Evolutionary conservation across 1,140 invertebrate genomes (phyloP), one percentile per base, ranked within the genome.

Genomic region (Belonocnema kinseyi): DNA sequence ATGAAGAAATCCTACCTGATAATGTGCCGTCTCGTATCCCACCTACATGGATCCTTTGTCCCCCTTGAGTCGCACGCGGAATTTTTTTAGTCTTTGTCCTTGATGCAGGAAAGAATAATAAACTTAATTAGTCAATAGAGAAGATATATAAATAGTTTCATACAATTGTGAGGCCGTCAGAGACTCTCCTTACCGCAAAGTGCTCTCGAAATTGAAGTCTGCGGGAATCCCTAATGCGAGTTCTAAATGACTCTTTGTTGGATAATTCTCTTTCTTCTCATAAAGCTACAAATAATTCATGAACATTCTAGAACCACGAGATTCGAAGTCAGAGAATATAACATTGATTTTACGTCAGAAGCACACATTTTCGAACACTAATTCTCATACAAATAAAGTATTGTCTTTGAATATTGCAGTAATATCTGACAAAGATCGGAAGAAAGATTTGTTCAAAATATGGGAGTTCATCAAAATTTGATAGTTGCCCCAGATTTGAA

Each of bases 241-340:
- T 66, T 66, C 61, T 66, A 66, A 66, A 66, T 66, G 61, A 66
- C 61, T 66, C 61, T 66, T 66, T 66, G 61, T 66, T 66, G 61
- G 61, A 66, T 66, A 66, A 66, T 66, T 66, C 61, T 66, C 61
- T 66, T 66, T 66, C 26, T 66, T 66, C 61, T 66, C 61, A 66
- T 66, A 66, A 66, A 66, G 61, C 61, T 46, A 66, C 61, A 66
- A 46, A 66, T 66, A 66, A 66, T 66, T 66, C 61, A 66, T 66
- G 61, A 66, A 66, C 61, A 66, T 66, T 66, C 61, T 46, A 40
- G 13, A 66, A 66, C n/a, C 61, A 14, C n/a, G 13, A 40, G 26
- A 66, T 14, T 66, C 61, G 61, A 66, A 66, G 61, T 40, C 61
- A 33, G 5, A 46, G 61, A 26, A 33, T 26, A 26, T 7, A 21